phyloP scores from a whole-genome alignment of 2,888 invertebrate species.

The Coelinius sp. region DNA sequence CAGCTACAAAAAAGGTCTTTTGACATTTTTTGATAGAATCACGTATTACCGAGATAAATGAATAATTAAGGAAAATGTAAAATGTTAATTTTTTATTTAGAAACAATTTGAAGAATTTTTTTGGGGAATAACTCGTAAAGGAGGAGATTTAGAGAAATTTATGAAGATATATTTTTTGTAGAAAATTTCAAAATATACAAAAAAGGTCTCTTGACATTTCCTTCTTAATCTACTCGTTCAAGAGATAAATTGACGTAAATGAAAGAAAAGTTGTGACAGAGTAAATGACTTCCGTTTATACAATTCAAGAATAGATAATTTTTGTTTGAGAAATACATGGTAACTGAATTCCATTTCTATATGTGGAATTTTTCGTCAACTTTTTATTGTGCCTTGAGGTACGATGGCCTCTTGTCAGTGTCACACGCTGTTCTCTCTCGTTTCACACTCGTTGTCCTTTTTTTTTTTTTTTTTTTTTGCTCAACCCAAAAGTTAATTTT shows the following conservation, averaged over 20 bases:
- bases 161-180: no score
- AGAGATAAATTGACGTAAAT: no score
- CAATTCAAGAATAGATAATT: background rate
- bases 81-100: no score
- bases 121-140: background rate
- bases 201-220: no score
- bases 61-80: no score
- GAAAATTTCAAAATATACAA: no score
- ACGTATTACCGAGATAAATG: no score
- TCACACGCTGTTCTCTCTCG: constrained; percentile 35
- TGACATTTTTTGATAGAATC: no score
- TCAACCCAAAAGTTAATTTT: constrained; percentile 25
- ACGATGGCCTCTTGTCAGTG: constrained; percentile 46
- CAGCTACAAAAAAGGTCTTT: no score
- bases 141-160: no score
- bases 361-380: constrained; percentile 4
- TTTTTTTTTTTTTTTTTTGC: constrained; percentile 14
- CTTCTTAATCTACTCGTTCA: no score
- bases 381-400: constrained; percentile 38
- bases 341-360: constrained; percentile 16
- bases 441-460: constrained; percentile 17
- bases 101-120: no score
- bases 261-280: background rate
- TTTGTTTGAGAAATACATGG: background rate
- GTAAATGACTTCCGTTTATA: background rate